A percentile compares a stretch with the other conserved stretches of the same genome.
These are phyloP conservation scores for Gavia stellata DNA, from an alignment of 2,113 vertebrate species.

Conservation along the genomic window DNA sequence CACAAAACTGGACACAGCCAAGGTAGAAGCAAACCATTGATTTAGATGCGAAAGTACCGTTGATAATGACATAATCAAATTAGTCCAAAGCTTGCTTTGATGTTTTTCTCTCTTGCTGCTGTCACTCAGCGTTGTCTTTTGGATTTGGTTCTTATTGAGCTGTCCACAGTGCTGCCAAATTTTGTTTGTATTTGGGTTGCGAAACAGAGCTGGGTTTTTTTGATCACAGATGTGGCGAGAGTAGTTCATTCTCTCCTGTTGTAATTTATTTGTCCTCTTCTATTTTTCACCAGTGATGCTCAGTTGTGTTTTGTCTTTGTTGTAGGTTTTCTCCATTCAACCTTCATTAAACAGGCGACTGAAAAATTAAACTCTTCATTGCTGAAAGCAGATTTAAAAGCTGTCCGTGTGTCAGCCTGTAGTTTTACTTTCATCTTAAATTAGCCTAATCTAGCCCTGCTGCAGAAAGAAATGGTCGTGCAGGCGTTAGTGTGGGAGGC, in stretches of 20 bases:
- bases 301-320: neutral
- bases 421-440: neutral
- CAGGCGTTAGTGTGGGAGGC: neutral
- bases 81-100: neutral
- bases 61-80: neutral
- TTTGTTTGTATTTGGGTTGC: neutral
- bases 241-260: neutral
- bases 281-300: neutral
- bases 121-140: neutral
- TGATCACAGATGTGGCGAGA: neutral
- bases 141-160: neutral
- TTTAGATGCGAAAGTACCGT: neutral
- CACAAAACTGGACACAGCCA: neutral
- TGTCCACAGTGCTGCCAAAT: slow-evolving; percentile 27
- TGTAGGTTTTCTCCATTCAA: neutral
- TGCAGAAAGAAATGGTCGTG: neutral
- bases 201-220: neutral
- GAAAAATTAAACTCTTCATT: neutral
- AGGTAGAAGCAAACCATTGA: neutral
- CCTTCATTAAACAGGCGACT: neutral
- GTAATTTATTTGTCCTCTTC: neutral
- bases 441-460: neutral
- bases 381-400: neutral
- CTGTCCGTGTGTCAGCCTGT: neutral
- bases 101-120: neutral